Conservation (phyloP, 2,888 invertebrate species). For the Heliconius erato region DNA sequence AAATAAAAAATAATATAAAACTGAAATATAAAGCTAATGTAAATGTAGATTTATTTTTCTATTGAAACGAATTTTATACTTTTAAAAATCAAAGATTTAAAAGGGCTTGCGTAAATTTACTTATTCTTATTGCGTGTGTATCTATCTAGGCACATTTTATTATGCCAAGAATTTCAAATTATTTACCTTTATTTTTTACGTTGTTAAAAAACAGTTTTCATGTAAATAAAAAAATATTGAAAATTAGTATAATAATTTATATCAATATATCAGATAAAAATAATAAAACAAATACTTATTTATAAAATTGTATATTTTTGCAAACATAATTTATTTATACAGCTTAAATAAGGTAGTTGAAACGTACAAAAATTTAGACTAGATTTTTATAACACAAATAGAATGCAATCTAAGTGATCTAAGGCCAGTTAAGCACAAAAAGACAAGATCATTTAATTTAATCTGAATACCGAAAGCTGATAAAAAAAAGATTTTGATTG, state of each 20-base stretch:
- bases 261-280: background rate
- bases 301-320: constrained; percentile 10
- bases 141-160: no score
- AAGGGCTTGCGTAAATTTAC: no score
- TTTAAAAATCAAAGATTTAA: no score
- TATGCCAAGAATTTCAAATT: no score
- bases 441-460: background rate
- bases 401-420: background rate
- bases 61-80: no score
- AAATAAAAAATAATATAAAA: background rate
- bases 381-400: constrained; percentile 49
- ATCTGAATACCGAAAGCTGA: background rate
- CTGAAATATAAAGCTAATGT: no score
- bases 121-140: no score
- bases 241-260: background rate
- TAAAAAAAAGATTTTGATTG: background rate
- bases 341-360: constrained; percentile 47
- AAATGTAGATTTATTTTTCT: background rate
- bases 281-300: background rate
- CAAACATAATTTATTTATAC: constrained; percentile 38
- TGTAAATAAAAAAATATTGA: background rate
- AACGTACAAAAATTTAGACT: constrained; percentile 54
- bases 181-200: no score
- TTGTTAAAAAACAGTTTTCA: no score
- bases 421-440: background rate